Evolutionary conservation across 2,797 vertebrate genomes (phyloP).

Genomic region (Cuculus canorus): DNA sequence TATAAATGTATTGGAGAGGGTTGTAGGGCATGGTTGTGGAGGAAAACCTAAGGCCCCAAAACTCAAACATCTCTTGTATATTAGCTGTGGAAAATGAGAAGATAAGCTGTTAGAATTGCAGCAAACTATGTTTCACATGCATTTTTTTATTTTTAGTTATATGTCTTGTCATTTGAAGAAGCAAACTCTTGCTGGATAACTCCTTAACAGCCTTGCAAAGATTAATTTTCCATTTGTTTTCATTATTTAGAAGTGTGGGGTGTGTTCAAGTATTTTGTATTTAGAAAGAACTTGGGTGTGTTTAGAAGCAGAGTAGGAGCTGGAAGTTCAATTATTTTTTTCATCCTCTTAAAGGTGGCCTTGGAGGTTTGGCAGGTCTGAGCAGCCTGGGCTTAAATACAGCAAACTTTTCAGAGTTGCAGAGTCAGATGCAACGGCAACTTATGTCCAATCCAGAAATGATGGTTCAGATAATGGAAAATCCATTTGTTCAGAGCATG

Average conservation of each 20-base stretch:
- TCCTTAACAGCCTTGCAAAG: neutral
- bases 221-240: neutral
- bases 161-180: neutral
- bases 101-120: neutral
- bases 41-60: no score
- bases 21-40: rapidly evolving
- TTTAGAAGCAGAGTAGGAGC: neutral
- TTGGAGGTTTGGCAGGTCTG: slow-evolving; percentile 81
- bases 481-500: slow-evolving; percentile 86
- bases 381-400: slow-evolving; percentile 82
- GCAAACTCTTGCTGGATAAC: neutral
- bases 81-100: neutral
- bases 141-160: neutral
- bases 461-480: slow-evolving; percentile 86
- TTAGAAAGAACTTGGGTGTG: neutral
- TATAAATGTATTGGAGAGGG: neutral
- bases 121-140: neutral
- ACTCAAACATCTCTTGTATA: neutral
- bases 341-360: slow-evolving; percentile 72
- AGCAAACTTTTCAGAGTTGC: slow-evolving; percentile 83
- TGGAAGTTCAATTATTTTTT: neutral
- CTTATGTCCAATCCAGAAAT: slow-evolving; percentile 88
- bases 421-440: slow-evolving; percentile 87
- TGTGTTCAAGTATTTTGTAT: neutral
- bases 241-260: neutral